Base-by-base conservation (phyloP, 2,888 invertebrate genomes). In the Pardosa pseudoannulata region DNA sequence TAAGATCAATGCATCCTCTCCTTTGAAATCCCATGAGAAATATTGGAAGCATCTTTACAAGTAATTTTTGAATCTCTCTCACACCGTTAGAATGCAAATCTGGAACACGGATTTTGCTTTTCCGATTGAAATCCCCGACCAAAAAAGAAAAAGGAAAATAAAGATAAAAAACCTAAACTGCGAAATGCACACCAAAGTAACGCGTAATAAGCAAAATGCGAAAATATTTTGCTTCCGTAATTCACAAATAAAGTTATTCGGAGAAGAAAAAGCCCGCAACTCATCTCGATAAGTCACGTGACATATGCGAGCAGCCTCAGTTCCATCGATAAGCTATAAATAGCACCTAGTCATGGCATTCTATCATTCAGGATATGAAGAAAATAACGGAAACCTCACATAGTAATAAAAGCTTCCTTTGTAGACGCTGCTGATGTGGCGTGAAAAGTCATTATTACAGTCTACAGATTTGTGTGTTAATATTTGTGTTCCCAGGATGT, bases 261-360 rank as follows among this genome's bases (percentile, higher is more conserved):
- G 5, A 23, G 5, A n/a, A 56, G 23, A 11, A 23, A 23, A 56
- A 3, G 6, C 23, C 23, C 16, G 2, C 23, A 6, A 23, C 23
- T 56, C 56, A 16, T 2, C 5, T 65, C 65, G 76, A 85, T 85
- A 85, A 78, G 73, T 78, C 83, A 72, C 76, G 72, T 78, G 83
- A 78, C 64, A 62, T 67, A 72, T 68, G 71, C 65, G 9, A 71
- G 82, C 70, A 65, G 50, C 82, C 56, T 70, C 29, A 56, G 41
- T 65, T 78, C 23, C 68, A 67, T 85, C 83, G 82, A 82, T 85
- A 73, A 68, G 83, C 78, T 85, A 85, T 85, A 85, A 85, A 85
- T 85, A 85, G 78, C 64, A 64, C 23, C 41, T n/a, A 13, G 73
- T 28, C 32, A 32, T 65, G 39, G 62, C 62, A 65, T 65, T 83